Base-by-base conservation (phyloP, 1,140 invertebrate species). In the Ceratina australensis region DNA sequence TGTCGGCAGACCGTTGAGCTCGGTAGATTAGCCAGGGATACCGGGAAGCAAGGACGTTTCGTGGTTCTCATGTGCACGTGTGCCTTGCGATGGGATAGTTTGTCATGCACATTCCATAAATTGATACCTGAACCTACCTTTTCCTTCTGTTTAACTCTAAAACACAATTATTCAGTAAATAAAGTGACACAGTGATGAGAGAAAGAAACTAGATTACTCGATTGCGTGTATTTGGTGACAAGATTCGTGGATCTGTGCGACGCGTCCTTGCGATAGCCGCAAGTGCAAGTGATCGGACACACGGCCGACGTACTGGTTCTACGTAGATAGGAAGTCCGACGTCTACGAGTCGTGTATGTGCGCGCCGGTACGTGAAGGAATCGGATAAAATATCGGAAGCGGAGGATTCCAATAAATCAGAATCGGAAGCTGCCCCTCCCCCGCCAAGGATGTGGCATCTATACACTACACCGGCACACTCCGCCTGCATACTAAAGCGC, bases 371-470 rank as follows among this genome's bases (percentile, higher is more conserved):
- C 84, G 84, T 86, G 83, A 76, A 80, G 69, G 83, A 80, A 84
- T 89, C 79, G 83, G 80, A 82, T 87, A 87, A 81, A 78, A 89
- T 90, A 87, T 88, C 85, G 89, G 89, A 90, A 90, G 85, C 82
- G 77, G 71, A 86, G 87, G 86, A 91, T 90, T 90, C 90, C 88
- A 89, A 90, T 90, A 90, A 90, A 91, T 88, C 89, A 89, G 87
- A 90, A 90, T 92, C 91, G 90, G 91, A 92, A 91, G 89, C 89
- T 91, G 69, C 75, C 82, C 84, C 79, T 66, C 86, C 83, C 83
- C 79, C 76, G 50, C 80, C 84, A 79, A 81, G 82, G 77, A 82
- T 81, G 77, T 81, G 85, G 82, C 87, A 87, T 85, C 85, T 86
- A 81, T 81, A 89, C 87, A 81, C 85, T 87, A 87, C 87, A 88